Evolutionary conservation across 2,888 invertebrate species (phyloP).

Genomic region (Penaeus monodon): DNA sequence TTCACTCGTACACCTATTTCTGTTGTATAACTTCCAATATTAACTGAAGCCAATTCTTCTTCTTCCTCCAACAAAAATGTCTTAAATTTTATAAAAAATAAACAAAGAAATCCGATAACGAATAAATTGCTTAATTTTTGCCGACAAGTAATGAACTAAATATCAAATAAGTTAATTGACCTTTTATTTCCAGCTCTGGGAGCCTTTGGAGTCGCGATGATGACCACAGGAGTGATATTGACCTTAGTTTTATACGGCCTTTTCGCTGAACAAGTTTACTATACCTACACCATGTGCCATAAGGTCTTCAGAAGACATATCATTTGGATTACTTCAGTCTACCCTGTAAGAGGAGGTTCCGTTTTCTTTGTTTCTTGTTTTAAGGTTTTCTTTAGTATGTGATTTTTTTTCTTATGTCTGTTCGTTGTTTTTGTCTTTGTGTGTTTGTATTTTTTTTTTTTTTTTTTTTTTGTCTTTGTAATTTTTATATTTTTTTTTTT

Average conservation of each 20-base stretch:
- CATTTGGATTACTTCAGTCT: slow-evolving; percentile 45
- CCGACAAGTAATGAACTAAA: background rate
- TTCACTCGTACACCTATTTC: too few relatives aligned
- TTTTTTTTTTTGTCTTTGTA: too few relatives aligned
- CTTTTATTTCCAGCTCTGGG: slow-evolving; percentile 16
- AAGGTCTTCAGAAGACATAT: slow-evolving; percentile 32
- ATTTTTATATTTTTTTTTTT: too few relatives aligned
- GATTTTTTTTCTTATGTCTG: too few relatives aligned
- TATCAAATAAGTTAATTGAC: background rate
- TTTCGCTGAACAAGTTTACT: slow-evolving; percentile 18
- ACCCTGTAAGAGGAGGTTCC: slow-evolving; percentile 17
- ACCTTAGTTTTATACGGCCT: slow-evolving; percentile 13
- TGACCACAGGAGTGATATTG: background rate
- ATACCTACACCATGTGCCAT: background rate
- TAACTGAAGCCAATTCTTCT: too few relatives aligned
- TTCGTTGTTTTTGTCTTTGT: too few relatives aligned
- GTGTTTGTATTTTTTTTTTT: too few relatives aligned
- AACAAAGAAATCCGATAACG: too few relatives aligned
- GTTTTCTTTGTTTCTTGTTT: background rate
- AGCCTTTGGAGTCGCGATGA: slow-evolving; percentile 1
- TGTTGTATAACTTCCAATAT: too few relatives aligned
- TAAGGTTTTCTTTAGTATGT: background rate
- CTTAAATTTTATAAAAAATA: too few relatives aligned
- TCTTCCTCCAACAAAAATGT: too few relatives aligned
- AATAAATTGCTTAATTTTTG: background rate